Conservation (phyloP, 2,888 invertebrate genomes). For the Aphodius sticticus region DNA sequence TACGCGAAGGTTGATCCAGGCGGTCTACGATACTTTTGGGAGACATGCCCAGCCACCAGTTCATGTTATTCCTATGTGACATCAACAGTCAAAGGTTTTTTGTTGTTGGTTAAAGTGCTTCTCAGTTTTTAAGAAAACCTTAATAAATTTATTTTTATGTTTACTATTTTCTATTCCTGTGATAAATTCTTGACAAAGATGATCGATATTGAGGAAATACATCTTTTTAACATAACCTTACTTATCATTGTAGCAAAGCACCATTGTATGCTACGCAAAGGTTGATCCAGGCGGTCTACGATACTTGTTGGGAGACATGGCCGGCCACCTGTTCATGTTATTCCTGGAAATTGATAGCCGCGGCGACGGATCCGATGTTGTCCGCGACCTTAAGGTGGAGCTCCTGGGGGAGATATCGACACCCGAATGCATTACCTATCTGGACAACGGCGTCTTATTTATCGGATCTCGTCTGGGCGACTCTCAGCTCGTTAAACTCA, state of each 20-base stretch:
- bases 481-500: conserved; percentile 91
- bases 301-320: conserved; percentile 93
- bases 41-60: conserved; percentile 93
- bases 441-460: conserved; percentile 98
- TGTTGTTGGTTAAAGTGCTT: too few relatives aligned
- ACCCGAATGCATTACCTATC: conserved; percentile 96
- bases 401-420: conserved; percentile 90
- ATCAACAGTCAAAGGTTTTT: too few relatives aligned
- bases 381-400: conserved; percentile 94
- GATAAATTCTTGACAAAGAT: too few relatives aligned
- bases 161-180: too few relatives aligned
- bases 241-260: conserved; percentile 74
- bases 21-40: conserved; percentile 92
- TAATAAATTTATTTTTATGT: too few relatives aligned
- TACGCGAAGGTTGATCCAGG: conserved; percentile 93
- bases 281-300: conserved; percentile 91
- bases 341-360: conserved; percentile 86
- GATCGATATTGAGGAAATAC: too few relatives aligned
- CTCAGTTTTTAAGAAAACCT: too few relatives aligned
- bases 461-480: conserved; percentile 97
- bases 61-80: conserved; percentile 90
- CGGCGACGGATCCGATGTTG: conserved; percentile 76
- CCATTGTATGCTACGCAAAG: conserved; percentile 92
- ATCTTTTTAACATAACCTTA: neutral
- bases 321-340: conserved; percentile 95